Evolutionary conservation across 2,797 vertebrate genomes (phyloP).

Genomic region (Smutsia gigantea): DNA sequence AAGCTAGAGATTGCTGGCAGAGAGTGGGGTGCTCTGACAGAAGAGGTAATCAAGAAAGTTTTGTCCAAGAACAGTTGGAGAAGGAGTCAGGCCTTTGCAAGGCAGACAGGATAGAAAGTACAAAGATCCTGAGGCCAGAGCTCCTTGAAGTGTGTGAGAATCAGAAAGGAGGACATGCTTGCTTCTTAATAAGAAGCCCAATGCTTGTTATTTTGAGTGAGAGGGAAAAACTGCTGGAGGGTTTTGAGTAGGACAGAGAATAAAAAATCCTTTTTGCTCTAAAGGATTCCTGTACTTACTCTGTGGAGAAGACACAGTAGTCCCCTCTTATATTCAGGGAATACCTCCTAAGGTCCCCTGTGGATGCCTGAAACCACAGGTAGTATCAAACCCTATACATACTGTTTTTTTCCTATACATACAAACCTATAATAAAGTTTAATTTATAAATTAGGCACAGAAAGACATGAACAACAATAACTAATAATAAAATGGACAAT

Average conservation of each 20-base stretch:
- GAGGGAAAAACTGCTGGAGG: neutral
- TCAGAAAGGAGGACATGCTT: neutral
- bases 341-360: neutral
- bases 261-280: neutral
- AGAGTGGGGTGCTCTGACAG: neutral
- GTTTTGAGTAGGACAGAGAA: neutral
- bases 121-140: neutral
- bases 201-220: neutral
- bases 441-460: neutral
- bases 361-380: neutral
- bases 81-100: neutral
- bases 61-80: neutral
- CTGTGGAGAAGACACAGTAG: neutral
- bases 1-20: neutral
- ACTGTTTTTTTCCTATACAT: neutral
- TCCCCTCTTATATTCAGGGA: neutral
- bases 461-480: neutral
- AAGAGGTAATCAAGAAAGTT: neutral
- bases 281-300: conserved; percentile 7
- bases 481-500: neutral
- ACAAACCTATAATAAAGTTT: too few species aligned
- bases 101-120: neutral
- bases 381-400: neutral
- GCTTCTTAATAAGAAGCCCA: too few species aligned
- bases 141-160: neutral